Conservation (phyloP, 1,140 invertebrate species). For the Apis laboriosa region DNA sequence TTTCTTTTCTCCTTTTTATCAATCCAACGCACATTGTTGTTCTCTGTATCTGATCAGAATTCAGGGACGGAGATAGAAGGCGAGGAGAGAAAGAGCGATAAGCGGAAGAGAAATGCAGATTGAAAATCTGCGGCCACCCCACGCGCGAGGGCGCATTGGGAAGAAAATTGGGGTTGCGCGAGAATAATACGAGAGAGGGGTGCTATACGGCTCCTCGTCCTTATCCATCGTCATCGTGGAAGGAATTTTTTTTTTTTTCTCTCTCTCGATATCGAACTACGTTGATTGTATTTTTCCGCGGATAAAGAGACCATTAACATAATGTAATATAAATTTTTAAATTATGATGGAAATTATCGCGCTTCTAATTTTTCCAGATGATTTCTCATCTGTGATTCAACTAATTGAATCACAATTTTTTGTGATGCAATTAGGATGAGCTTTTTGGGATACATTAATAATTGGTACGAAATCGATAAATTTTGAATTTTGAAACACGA, state of each 20-base stretch:
- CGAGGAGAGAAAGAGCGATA: slow-evolving; percentile 1
- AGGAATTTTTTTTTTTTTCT: slow-evolving; percentile 58
- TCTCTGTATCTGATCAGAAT: slow-evolving; percentile 41
- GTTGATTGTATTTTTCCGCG: slow-evolving; percentile 57
- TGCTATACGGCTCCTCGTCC: slow-evolving; percentile 4
- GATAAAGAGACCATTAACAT: no score
- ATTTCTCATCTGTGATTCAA: no score
- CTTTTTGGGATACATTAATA: no score
- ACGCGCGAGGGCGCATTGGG: slow-evolving; percentile 55
- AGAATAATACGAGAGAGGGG: slow-evolving; percentile 57
- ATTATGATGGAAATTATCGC: slow-evolving; percentile 13
- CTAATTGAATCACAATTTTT: no score
- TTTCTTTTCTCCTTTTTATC: neutral
- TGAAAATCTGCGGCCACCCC: slow-evolving; percentile 62
- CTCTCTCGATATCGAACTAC: slow-evolving; percentile 50
- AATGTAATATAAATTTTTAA: no score
- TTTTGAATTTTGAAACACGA: no score
- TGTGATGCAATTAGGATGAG: no score
- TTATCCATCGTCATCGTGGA: neutral
- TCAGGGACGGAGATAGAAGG: slow-evolving; percentile 11
- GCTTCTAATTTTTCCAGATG: slow-evolving; percentile 13
- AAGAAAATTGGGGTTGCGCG: slow-evolving; percentile 66
- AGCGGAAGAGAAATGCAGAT: slow-evolving; percentile 65
- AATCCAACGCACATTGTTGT: neutral
- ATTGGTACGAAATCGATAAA: no score